Base-by-base conservation (phyloP, 2,113 vertebrate genomes). In the Pogonocichla stellata region DNA sequence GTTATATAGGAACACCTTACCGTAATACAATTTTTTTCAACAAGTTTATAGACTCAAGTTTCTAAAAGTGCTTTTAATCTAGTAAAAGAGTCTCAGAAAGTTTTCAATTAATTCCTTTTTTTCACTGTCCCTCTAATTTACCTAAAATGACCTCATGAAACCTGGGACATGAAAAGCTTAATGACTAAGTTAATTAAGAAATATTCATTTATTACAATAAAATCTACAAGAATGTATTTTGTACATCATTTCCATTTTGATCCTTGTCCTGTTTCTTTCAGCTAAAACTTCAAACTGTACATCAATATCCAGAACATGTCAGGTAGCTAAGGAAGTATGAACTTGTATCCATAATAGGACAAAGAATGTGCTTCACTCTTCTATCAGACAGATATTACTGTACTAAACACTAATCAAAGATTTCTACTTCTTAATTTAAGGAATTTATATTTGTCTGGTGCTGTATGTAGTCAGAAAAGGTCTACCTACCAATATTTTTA, bases 221-320 rank as follows among this genome's bases (percentile, higher is more conserved):
- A 86, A 72, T 19, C 12, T 42, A 10, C 14, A 77, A 28, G 2
- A 62, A 51, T 31, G 2, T 11, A 31, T 18, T 80, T 80, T 18
- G 66, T 26, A 10, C 5, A 47, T 31, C 0, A 56, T 47, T 80
- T 75, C 5, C 12, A 3, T 67, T 90, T 88, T 86, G 12, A 58
- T 60, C 12, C 11, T 85, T 74, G 24, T 10, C 4, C 4, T 60
- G 2, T n/a, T 58, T 42, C 42, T 84, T 89, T 73, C 31, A 23
- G 29, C 24, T 43, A 70, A 86, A 78, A 70, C 7, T 53, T 86
- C 9, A 43, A 77, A 73, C 3, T 34, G 2, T 56, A 22, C 2
- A 2, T 51, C 18, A 33, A 47, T 47, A 64, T 31, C 40, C 26
- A 57, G 26, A 71, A 36, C 4, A 14, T 0, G 0, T 75, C n/a